A percentile compares a stretch with the other conserved stretches of the same genome.
Evolutionary conservation across 2,113 vertebrate genomes (phyloP).

Genomic region (Gymnogyps californianus): DNA sequence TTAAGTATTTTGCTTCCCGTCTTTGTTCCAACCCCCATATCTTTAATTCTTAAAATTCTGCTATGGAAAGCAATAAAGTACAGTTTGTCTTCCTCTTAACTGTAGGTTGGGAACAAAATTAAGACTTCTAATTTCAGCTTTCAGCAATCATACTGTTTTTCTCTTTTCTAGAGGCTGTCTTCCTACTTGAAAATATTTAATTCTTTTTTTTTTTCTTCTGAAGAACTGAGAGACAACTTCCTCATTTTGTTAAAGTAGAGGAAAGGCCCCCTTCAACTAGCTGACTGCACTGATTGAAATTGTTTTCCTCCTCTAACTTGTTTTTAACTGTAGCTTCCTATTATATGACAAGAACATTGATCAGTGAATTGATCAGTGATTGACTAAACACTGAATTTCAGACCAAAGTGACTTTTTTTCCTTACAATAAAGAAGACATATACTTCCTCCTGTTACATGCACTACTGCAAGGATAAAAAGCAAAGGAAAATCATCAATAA

Average conservation of each 20-base stretch:
- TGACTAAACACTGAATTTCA: background rate
- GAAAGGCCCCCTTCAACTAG: background rate
- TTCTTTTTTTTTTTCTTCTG: background rate
- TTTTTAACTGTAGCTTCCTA: background rate
- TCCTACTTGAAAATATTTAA: background rate
- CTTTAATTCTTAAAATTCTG: background rate
- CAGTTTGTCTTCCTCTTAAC: background rate
- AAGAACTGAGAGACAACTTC: background rate
- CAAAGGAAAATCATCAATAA: background rate
- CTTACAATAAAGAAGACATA: background rate
- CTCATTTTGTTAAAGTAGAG: background rate
- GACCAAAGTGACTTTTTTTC: background rate
- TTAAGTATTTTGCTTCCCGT: background rate
- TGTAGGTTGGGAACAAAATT: background rate
- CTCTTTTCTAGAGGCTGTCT: background rate
- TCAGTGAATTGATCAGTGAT: background rate
- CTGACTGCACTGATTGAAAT: background rate
- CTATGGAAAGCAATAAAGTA: background rate
- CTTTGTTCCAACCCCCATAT: background rate
- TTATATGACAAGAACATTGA: background rate
- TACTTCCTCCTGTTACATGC: background rate
- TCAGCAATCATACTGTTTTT: background rate
- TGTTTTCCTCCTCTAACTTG: background rate
- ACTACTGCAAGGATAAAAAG: background rate
- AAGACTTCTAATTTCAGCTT: background rate